Percentiles rank a stretch among this genome's conserved stretches.
Evolutionary conservation across 2,888 invertebrate genomes (phyloP).

Genomic region (Gnatocerus cornutus): DNA sequence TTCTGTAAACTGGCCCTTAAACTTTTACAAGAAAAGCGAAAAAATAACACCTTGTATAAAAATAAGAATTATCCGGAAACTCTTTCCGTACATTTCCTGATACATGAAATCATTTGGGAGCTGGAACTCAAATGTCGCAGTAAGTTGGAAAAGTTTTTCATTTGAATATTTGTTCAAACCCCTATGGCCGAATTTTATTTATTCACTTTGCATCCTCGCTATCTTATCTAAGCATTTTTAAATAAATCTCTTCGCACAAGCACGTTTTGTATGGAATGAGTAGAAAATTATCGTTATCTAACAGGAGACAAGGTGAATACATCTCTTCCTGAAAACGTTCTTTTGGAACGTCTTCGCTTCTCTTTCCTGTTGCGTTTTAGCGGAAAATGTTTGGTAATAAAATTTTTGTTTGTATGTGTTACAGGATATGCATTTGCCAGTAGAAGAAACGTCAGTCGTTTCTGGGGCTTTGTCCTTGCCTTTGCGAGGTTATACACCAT

Average conservation of each 20-base stretch:
- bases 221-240: slow-evolving; percentile 62
- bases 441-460: slow-evolving; percentile 74
- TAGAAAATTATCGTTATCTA: not conserved
- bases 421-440: slow-evolving; percentile 78
- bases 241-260: not conserved
- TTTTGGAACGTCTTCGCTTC: not conserved
- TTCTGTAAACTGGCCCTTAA: too few species aligned
- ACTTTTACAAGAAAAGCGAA: too few species aligned
- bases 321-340: not conserved
- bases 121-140: not conserved
- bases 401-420: slow-evolving; percentile 47
- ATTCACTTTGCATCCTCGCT: slow-evolving; percentile 56
- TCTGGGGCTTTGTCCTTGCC: slow-evolving; percentile 77
- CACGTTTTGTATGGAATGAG: not conserved
- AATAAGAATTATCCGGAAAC: too few species aligned
- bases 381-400: not conserved
- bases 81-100: too few species aligned
- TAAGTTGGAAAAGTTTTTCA: not conserved
- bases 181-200: slow-evolving; percentile 3
- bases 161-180: slow-evolving; percentile 1
- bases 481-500: slow-evolving; percentile 83
- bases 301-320: slow-evolving; percentile 1
- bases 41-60: too few species aligned
- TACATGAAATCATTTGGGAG: too few species aligned
- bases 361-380: slow-evolving; percentile 1